Evolutionary conservation across 1,140 invertebrate genomes (phyloP).

Genomic region (Caerostris extrusa): DNA sequence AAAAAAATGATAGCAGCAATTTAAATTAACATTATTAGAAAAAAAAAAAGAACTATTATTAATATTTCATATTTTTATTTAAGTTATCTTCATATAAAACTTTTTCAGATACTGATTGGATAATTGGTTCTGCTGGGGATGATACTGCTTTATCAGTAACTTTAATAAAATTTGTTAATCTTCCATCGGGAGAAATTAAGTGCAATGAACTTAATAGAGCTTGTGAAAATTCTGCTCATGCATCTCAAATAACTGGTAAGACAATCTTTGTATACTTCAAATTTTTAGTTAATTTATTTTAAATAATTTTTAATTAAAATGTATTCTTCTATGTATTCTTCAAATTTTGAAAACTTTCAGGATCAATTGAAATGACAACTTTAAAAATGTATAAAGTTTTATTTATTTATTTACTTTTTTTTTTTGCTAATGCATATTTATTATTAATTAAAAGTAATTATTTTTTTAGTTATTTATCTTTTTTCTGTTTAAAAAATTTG

Average conservation of each 20-base stretch:
- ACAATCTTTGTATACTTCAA: background rate
- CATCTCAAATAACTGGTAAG: constrained; percentile 77
- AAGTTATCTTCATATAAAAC: background rate
- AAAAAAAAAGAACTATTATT: no score
- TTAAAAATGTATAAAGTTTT: no score
- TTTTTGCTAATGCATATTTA: no score
- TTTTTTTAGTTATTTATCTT: no score
- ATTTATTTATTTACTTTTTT: no score
- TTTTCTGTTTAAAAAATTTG: no score
- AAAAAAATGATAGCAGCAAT: no score
- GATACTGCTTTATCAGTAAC: constrained; percentile 63
- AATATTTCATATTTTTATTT: background rate
- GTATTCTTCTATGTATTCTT: background rate
- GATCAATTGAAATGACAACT: background rate
- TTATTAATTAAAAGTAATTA: no score
- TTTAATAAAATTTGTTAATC: background rate
- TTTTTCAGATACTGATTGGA: constrained; percentile 54
- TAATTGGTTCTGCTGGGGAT: constrained; percentile 75
- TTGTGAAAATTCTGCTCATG: constrained; percentile 48
- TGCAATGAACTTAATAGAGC: background rate
- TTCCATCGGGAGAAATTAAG: background rate
- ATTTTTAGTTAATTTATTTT: background rate
- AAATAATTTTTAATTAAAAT: background rate
- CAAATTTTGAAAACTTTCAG: background rate
- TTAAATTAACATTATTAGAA: no score